A percentile compares a stretch with the other conserved stretches of the same genome.
phyloP scores from a whole-genome alignment of 30 jellyfish, hydroid and myxozoan species.

The Cassiopea xamachana region DNA sequence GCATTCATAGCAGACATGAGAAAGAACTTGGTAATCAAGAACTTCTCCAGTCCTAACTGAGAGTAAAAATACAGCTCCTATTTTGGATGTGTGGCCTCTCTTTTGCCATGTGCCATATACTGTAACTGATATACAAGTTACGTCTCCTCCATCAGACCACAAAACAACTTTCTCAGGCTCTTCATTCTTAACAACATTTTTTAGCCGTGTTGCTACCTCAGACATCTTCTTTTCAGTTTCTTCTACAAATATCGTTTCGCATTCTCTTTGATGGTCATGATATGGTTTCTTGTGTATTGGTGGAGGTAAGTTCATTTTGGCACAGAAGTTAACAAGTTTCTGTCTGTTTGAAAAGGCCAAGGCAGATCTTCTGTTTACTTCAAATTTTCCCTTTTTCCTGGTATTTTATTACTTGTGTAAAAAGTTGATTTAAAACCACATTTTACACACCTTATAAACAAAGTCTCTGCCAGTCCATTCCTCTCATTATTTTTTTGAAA shows the following conservation, averaged over 20 bases:
- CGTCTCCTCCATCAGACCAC: neutral
- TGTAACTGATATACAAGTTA: neutral
- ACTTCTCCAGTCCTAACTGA: constrained; percentile 57
- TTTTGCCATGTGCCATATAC: constrained; percentile 64
- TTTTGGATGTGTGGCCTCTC: constrained; percentile 40
- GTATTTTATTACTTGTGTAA: neutral
- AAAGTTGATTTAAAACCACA: neutral
- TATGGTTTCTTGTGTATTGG: neutral
- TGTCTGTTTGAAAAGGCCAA: neutral
- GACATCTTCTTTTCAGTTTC: neutral
- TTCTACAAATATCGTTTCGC: neutral
- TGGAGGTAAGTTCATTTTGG: neutral
- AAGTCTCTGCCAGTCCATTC: neutral
- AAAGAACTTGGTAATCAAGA: constrained; percentile 22
- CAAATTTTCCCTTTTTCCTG: neutral
- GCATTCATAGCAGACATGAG: constrained; percentile 14
- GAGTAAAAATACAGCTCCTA: constrained; percentile 37
- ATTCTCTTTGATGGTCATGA: neutral
- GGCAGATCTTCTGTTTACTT: neutral
- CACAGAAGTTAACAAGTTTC: neutral
- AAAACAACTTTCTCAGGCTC: neutral
- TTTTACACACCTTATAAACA: neutral
- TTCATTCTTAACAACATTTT: neutral
- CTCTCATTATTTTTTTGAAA: neutral
- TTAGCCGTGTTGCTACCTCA: neutral